Base-by-base conservation (phyloP, 2,797 vertebrate genomes). In the Urosaurus nigricauda region DNA sequence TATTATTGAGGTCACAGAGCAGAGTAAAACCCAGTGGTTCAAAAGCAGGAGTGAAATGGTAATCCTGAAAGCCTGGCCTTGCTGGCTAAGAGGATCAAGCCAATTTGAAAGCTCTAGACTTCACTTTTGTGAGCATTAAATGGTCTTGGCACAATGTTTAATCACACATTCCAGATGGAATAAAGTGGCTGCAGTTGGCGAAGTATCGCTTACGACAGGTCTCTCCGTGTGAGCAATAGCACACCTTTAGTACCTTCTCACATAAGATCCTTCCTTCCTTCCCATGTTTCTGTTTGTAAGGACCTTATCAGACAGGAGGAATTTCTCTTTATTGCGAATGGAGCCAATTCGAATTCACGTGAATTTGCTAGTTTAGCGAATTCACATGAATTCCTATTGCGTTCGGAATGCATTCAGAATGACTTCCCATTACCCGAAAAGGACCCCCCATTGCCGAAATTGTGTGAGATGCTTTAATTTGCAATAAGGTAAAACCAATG, bases 1-100 rank as follows among this genome's bases (percentile, higher is more conserved):
- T 71, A 43, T 43, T 43, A 73, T 73, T 87, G 86, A 87, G 78
- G 68, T 87, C 86, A 87, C 79, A 87, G 68, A 79, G 24, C 43
- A 53, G 21, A 26, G 83, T 53, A 85, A 84, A 84, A 19, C 68
- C 74, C 37, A 60, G 37, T 74, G 51, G 63, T n/a, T 68, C 13
- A 53, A 32, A 43, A 84, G 12, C 83, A 74, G 60, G 68, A 74
- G 68, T 32, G 68, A 84, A 21, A 40, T n/a, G 74, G 19, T 63
- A 77, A 85, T 78, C 75, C 40, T 14, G n/a, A 19, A 40, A 32
- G 51, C 32, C 43, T 70, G 85, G 5, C 37, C 75, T 86, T 53
- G 32, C 43, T 24, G 26, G 6, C 13, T 70, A 86, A 86, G 65
- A 81, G 68, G 68, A 73, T 87, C 78, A 80, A 58, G 47, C 1